A percentile compares a stretch with the other conserved stretches of the same genome.
These are phyloP conservation scores for Nasonia vitripennis DNA, from an alignment of 1,140 invertebrate genomes.

Conservation along the genomic window DNA sequence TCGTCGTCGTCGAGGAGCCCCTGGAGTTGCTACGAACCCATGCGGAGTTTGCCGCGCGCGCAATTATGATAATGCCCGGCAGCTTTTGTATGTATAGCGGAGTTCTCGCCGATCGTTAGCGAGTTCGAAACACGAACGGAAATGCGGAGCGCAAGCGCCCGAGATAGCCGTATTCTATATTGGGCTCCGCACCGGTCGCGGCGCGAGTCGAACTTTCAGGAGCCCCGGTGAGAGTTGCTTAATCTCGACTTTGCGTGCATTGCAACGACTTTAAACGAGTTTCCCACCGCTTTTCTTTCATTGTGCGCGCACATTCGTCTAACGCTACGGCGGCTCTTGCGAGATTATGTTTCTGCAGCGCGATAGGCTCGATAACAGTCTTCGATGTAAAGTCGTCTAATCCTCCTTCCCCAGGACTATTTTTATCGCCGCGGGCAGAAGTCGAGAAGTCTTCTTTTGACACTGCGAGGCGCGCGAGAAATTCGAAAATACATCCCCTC, in stretches of 20 bases:
- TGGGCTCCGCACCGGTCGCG: neutral
- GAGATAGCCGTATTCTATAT: neutral
- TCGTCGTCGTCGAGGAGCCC: no score
- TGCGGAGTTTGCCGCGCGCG: neutral
- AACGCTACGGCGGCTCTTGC: no score
- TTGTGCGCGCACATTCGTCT: neutral
- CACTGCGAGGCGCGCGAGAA: neutral
- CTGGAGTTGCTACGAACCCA: no score
- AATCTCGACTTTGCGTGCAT: neutral
- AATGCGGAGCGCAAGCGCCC: neutral
- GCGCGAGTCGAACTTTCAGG: neutral
- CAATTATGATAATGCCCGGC: slow-evolving; percentile 5
- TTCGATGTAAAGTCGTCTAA: neutral
- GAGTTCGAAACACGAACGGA: neutral
- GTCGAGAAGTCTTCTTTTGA: neutral
- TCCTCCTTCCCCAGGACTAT: neutral
- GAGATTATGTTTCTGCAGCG: no score
- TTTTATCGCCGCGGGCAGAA: neutral
- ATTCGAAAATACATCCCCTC: neutral
- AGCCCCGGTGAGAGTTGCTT: neutral
- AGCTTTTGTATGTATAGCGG: neutral
- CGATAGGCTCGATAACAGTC: no score
- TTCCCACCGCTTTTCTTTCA: neutral
- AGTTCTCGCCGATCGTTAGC: neutral
- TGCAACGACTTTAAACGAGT: slow-evolving; percentile 28